phyloP scores from a whole-genome alignment of 1,140 invertebrate genomes.

The Aphidius ervi region DNA sequence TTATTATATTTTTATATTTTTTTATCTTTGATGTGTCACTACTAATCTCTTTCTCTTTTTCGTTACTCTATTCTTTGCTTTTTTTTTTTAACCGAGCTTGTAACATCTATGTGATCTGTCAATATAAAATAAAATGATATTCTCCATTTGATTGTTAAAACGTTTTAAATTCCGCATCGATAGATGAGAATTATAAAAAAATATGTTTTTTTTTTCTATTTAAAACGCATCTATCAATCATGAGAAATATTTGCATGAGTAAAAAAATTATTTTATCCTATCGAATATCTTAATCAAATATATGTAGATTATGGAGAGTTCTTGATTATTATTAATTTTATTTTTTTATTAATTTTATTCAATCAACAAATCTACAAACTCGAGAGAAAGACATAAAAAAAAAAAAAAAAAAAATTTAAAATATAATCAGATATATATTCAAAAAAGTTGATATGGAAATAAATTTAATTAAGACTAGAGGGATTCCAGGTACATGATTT shows the following conservation, averaged over 20 bases:
- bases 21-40: background rate
- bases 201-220: background rate
- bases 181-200: constrained; percentile 3
- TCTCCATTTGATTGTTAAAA: background rate
- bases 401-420: too few relatives aligned
- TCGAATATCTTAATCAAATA: background rate
- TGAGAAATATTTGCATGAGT: background rate
- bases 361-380: constrained; percentile 19
- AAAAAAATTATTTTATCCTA: background rate
- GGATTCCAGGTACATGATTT: constrained; percentile 41
- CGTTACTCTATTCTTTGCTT: background rate
- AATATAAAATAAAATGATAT: constrained; percentile 9
- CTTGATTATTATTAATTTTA: background rate
- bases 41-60: background rate
- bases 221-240: constrained; percentile 11
- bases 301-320: background rate
- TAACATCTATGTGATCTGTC: background rate
- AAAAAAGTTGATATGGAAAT: constrained; percentile 39
- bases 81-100: background rate
- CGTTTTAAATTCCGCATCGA: constrained; percentile 3
- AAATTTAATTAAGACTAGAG: constrained; percentile 54
- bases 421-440: constrained; percentile 19
- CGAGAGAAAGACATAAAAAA: constrained; percentile 25
- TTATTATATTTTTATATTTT: constrained; percentile 11
- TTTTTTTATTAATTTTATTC: background rate